These are phyloP conservation scores for Ceyx erithaca DNA, from an alignment of 2,797 vertebrate species.

Conservation along the genomic window DNA sequence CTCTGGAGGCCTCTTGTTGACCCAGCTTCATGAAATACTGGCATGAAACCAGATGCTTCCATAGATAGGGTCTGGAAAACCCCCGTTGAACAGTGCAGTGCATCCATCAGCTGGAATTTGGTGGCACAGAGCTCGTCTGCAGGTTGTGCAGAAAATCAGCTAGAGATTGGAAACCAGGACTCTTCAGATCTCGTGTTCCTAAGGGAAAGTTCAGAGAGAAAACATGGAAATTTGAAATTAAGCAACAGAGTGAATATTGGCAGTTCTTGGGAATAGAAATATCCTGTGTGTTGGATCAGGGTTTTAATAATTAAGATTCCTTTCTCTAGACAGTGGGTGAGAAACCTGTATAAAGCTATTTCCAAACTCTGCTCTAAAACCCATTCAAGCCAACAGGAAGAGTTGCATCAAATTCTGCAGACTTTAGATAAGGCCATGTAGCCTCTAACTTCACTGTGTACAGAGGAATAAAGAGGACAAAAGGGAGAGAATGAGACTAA, in stretches of 20 bases:
- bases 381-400: not conserved
- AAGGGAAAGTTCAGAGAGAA: constrained; percentile 25
- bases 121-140: not conserved
- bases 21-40: not conserved
- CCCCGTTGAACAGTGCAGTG: not conserved
- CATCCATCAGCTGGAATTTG: rapidly evolving
- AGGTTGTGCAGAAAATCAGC: constrained; percentile 15
- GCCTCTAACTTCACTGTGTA: not conserved
- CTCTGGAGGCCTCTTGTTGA: not conserved
- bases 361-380: not conserved
- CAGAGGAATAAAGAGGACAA: not conserved
- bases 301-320: not conserved
- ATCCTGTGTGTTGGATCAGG: not conserved
- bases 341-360: not conserved
- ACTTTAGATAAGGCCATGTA: not conserved
- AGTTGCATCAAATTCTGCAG: not conserved
- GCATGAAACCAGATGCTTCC: rapidly evolving
- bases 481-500: not conserved
- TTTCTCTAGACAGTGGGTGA: not conserved
- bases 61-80: not conserved
- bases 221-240: not conserved
- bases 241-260: not conserved
- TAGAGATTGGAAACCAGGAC: constrained; percentile 1
- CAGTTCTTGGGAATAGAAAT: not conserved
- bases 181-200: not conserved